Percentiles rank a stretch among this genome's conserved stretches.
These are phyloP conservation scores for Phorcus lineatus DNA, from an alignment of 2,888 invertebrate species.

Conservation along the genomic window DNA sequence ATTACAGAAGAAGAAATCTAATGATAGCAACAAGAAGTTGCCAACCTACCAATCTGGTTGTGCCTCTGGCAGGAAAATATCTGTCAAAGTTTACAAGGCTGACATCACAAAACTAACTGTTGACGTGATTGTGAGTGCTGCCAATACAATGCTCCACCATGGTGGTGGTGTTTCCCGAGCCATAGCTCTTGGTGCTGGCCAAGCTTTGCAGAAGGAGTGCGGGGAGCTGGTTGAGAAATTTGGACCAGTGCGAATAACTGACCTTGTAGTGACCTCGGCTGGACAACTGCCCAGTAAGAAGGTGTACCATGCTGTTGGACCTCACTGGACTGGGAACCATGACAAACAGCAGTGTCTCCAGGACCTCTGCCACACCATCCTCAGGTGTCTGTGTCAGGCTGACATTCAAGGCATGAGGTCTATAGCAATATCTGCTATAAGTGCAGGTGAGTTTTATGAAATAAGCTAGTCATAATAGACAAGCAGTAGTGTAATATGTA, in stretches of 20 bases:
- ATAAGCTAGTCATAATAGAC: no score
- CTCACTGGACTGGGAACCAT: constrained; percentile 40
- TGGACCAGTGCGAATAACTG: neutral
- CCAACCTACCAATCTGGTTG: no score
- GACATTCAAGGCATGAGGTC: constrained; percentile 1
- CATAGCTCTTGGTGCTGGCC: constrained; percentile 46
- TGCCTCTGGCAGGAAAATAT: neutral
- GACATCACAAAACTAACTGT: constrained; percentile 50
- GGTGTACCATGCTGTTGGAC: constrained; percentile 47
- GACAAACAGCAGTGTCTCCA: constrained; percentile 45
- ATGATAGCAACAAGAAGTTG: no score
- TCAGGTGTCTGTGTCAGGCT: constrained; percentile 41
- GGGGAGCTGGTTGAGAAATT: neutral
- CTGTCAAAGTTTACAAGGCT: constrained; percentile 32
- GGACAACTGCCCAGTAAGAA: constrained; percentile 35
- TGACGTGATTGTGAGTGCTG: constrained; percentile 61
- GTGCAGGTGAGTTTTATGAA: constrained; percentile 41
- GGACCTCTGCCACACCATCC: constrained; percentile 42
- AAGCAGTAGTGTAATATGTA: no score
- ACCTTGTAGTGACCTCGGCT: constrained; percentile 38
- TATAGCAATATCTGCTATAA: constrained; percentile 53
- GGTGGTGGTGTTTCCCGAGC: constrained; percentile 55
- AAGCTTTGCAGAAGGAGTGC: neutral
- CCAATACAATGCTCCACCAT: constrained; percentile 54
- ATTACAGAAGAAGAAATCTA: no score